Percentiles rank a stretch among this genome's conserved stretches.
Conservation (phyloP, 2,888 invertebrate species). For the Beris chalybata region DNA sequence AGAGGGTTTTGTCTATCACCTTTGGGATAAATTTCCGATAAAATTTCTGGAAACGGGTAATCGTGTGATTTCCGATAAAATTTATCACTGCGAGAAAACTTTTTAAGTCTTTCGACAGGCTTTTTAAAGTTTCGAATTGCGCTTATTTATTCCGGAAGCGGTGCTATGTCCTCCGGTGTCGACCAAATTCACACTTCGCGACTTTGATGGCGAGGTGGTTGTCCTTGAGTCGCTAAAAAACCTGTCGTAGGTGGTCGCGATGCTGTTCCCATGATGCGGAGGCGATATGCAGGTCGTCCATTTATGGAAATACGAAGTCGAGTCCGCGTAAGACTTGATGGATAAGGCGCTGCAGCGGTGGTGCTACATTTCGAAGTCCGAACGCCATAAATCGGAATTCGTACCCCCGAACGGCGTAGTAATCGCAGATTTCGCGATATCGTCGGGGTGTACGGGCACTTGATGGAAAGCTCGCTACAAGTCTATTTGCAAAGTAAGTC, state of each 20-base stretch:
- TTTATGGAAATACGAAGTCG: slow-evolving; percentile 41
- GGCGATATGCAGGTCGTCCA: slow-evolving; percentile 43
- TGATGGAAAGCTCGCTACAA: too few relatives aligned
- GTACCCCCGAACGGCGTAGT: too few relatives aligned
- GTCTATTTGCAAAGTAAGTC: neutral
- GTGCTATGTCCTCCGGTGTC: neutral
- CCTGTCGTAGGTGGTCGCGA: slow-evolving; percentile 35
- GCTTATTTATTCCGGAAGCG: neutral
- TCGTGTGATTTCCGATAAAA: too few relatives aligned
- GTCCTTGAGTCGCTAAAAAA: slow-evolving; percentile 39
- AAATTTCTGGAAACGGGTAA: too few relatives aligned
- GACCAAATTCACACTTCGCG: slow-evolving; percentile 26
- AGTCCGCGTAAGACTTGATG: neutral
- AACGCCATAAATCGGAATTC: too few relatives aligned
- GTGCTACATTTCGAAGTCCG: too few relatives aligned
- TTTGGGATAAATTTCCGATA: slow-evolving; percentile 3
- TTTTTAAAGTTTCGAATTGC: neutral
- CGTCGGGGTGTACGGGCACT: too few relatives aligned
- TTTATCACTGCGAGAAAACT: neutral
- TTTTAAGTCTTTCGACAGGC: neutral
- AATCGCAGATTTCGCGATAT: too few relatives aligned
- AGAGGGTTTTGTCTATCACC: neutral
- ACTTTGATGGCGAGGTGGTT: slow-evolving; percentile 40
- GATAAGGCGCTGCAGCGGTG: neutral
- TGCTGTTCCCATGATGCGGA: slow-evolving; percentile 38